A percentile compares a stretch with the other conserved stretches of the same genome.
Conservation (phyloP, 2,888 invertebrate genomes). For the Limenitis camilla region DNA sequence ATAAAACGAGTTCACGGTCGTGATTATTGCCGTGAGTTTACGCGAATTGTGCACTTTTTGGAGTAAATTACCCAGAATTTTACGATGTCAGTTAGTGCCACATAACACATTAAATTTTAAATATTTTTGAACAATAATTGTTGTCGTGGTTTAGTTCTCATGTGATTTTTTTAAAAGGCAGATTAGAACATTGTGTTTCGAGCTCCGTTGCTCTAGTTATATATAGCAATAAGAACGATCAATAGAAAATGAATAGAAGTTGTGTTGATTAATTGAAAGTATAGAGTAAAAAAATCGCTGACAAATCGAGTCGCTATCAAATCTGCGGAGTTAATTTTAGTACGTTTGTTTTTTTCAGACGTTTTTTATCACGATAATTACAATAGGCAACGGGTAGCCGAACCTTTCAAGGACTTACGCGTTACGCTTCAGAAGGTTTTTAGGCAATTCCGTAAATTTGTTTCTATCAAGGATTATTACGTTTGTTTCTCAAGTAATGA, state of each 20-base stretch:
- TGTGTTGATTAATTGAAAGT: slow-evolving; percentile 57
- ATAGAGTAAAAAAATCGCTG: slow-evolving; percentile 50
- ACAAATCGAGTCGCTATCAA: slow-evolving; percentile 58
- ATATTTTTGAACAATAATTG: slow-evolving; percentile 7
- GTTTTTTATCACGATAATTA: slow-evolving; percentile 42
- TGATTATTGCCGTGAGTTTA: slow-evolving; percentile 42
- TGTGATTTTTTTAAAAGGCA: slow-evolving; percentile 49
- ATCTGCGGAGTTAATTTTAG: slow-evolving; percentile 40
- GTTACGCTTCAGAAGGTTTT: slow-evolving; percentile 58
- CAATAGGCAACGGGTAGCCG: slow-evolving; percentile 58
- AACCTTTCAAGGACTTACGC: slow-evolving; percentile 60
- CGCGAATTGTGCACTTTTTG: slow-evolving; percentile 67
- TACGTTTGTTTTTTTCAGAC: slow-evolving; percentile 42
- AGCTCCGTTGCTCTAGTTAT: slow-evolving; percentile 2
- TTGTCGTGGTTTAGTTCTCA: slow-evolving; percentile 19
- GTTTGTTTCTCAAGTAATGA: slow-evolving; percentile 1
- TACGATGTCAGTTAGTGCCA: slow-evolving; percentile 47
- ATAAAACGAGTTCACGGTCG: slow-evolving; percentile 60
- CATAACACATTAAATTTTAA: slow-evolving; percentile 53
- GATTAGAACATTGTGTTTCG: slow-evolving; percentile 31
- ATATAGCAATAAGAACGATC: slow-evolving; percentile 34
- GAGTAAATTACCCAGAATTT: slow-evolving; percentile 55
- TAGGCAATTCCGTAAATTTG: slow-evolving; percentile 22
- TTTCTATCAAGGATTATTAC: slow-evolving; percentile 25
- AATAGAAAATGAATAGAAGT: slow-evolving; percentile 38